Conservation (phyloP, 2,888 invertebrate genomes). For the Phyllotreta striolata region DNA sequence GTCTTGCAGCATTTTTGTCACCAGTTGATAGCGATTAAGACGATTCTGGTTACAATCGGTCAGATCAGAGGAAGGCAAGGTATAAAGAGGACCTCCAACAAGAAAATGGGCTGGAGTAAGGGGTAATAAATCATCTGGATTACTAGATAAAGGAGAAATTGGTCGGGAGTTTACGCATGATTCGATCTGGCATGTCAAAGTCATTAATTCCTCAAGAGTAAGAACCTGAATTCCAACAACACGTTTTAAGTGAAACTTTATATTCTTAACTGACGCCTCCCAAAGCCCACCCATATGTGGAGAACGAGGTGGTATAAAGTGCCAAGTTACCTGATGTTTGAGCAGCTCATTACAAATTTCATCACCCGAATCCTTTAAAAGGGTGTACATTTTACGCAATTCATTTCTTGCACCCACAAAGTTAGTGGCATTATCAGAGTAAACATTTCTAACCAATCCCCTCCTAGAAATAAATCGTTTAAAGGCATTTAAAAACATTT, state of each 20-base stretch:
- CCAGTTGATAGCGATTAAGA: conserved; percentile 44
- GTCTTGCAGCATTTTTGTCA: conserved; percentile 39
- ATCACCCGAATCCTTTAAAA: too few species aligned
- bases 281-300: too few species aligned
- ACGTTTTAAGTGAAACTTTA: too few species aligned
- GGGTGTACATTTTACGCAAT: too few species aligned
- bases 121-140: background rate
- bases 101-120: conserved; percentile 48
- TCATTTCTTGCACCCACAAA: conserved; percentile 40
- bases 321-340: too few species aligned
- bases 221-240: too few species aligned
- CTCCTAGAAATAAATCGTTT: conserved; percentile 45
- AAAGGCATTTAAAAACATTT: conserved; percentile 43
- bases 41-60: conserved; percentile 31
- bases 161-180: background rate
- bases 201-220: too few species aligned
- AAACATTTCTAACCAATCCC: conserved; percentile 41
- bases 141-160: background rate
- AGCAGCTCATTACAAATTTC: too few species aligned
- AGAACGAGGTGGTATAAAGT: too few species aligned
- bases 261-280: too few species aligned
- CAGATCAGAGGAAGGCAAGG: conserved; percentile 39
- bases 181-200: too few species aligned
- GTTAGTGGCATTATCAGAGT: conserved; percentile 47
- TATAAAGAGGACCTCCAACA: conserved; percentile 40